phyloP scores from a whole-genome alignment of 2,888 invertebrate genomes.

The Oeneis ivallda region DNA sequence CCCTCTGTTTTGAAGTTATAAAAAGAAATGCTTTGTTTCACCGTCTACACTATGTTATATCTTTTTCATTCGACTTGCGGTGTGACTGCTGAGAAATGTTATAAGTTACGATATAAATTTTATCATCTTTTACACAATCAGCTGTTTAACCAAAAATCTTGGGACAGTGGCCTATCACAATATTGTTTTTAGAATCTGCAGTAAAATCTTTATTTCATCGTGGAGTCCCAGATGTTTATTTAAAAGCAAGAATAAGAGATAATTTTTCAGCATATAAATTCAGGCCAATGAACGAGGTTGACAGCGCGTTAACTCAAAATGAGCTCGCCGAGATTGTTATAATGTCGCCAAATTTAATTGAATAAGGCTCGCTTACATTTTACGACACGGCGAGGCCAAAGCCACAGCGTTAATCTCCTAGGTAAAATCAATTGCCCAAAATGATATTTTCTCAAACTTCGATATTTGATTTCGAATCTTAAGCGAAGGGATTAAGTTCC shows the following conservation, averaged over 20 bases:
- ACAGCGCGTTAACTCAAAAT: slow-evolving; percentile 63
- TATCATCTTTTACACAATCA: neutral
- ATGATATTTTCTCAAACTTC: slow-evolving; percentile 59
- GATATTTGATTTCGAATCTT: slow-evolving; percentile 52
- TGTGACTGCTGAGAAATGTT: no score
- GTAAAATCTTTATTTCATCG: neutral
- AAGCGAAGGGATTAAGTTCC: slow-evolving; percentile 52
- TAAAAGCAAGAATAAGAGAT: slow-evolving; percentile 18
- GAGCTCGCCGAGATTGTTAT: slow-evolving; percentile 74
- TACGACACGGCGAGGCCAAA: slow-evolving; percentile 68
- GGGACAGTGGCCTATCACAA: neutral
- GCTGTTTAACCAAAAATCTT: neutral
- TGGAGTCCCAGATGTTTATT: slow-evolving; percentile 12
- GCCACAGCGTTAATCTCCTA: slow-evolving; percentile 73
- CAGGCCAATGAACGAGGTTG: slow-evolving; percentile 58
- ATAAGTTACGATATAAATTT: no score
- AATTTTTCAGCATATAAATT: slow-evolving; percentile 49
- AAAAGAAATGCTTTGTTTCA: no score
- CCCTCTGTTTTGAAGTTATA: no score
- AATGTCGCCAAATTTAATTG: slow-evolving; percentile 78
- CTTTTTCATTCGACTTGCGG: no score
- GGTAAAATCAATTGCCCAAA: slow-evolving; percentile 78
- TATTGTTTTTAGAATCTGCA: neutral
- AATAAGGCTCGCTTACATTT: slow-evolving; percentile 80
- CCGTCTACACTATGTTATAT: no score